These are phyloP conservation scores for Plectus sambesii DNA, from an alignment of 1,140 invertebrate genomes.

Conservation along the genomic window DNA sequence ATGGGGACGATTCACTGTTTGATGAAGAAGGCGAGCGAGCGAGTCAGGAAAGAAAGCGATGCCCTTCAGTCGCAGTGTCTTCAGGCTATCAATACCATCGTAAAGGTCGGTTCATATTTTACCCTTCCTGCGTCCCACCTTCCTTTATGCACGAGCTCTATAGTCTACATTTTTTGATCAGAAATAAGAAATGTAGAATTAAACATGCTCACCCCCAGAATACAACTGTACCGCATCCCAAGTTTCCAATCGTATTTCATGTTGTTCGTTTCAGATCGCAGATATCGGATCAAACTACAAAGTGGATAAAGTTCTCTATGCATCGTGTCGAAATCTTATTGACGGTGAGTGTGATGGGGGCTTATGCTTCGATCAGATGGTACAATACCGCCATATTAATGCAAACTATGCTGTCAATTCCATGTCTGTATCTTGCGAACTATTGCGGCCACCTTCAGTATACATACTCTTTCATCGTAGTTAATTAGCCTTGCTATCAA, in stretches of 20 bases:
- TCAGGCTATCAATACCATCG: constrained; percentile 29
- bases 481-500: too few relatives aligned
- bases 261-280: constrained; percentile 16
- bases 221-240: too few relatives aligned
- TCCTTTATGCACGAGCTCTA: too few relatives aligned
- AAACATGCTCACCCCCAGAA: too few relatives aligned
- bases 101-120: too few relatives aligned
- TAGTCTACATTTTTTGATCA: too few relatives aligned
- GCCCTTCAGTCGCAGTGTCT: constrained; percentile 33
- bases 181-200: too few relatives aligned
- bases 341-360: constrained; percentile 32
- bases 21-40: constrained; percentile 67
- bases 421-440: neutral
- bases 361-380: neutral
- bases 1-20: constrained; percentile 89
- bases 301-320: constrained; percentile 42
- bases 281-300: constrained; percentile 44
- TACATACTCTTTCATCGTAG: too few relatives aligned
- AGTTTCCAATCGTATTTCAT: too few relatives aligned
- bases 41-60: constrained; percentile 31
- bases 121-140: too few relatives aligned
- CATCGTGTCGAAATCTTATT: constrained; percentile 36
- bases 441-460: constrained; percentile 7
- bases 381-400: neutral
- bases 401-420: constrained; percentile 2